A percentile compares a stretch with the other conserved stretches of the same genome.
Conservation (phyloP, 2,113 vertebrate genomes). For the Siniperca knerii region DNA sequence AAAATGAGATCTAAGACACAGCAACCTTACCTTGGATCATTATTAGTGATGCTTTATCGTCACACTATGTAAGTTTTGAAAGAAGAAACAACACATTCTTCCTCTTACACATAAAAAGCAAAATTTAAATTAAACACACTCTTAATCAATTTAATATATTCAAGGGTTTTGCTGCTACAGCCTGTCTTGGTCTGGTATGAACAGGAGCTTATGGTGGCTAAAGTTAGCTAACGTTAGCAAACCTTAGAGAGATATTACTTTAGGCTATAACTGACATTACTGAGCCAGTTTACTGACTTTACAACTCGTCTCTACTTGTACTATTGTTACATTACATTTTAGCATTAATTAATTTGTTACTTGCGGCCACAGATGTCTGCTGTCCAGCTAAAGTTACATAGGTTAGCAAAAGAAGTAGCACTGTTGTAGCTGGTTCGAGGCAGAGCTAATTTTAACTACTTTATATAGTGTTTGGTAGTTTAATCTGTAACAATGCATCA, state of each 20-base stretch:
- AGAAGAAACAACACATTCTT: background rate
- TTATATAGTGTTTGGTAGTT: background rate
- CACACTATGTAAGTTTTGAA: background rate
- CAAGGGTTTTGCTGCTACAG: background rate
- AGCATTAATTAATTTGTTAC: background rate
- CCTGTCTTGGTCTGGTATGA: background rate
- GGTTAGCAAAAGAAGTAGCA: background rate
- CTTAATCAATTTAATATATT: background rate
- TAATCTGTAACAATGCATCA: background rate
- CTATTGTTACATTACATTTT: background rate
- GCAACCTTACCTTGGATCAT: background rate
- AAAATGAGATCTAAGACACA: background rate
- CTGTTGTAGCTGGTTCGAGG: background rate
- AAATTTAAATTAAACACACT: background rate
- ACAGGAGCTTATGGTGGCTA: background rate
- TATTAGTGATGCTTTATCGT: background rate
- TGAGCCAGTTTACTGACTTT: too few species aligned
- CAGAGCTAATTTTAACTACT: background rate
- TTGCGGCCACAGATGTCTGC: background rate
- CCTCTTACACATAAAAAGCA: background rate
- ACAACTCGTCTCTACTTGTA: background rate
- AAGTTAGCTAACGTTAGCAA: background rate
- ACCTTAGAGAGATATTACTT: background rate
- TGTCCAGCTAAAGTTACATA: background rate
- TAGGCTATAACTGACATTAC: background rate